Conservation (phyloP, 2,888 invertebrate species). For the Siphlonurus alternatus region DNA sequence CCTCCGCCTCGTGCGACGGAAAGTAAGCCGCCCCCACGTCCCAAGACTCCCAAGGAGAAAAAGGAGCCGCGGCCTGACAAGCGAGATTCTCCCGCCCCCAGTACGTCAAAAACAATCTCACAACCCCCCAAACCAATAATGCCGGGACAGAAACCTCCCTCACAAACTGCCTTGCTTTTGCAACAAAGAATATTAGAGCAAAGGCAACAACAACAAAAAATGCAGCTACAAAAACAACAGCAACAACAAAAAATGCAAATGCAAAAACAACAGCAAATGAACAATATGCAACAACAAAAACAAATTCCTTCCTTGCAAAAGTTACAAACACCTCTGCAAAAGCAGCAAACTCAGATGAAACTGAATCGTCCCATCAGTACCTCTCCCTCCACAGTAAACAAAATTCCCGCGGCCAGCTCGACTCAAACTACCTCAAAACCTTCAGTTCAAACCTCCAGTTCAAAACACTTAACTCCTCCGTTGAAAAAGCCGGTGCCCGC, state of each 20-base stretch:
- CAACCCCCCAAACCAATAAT: neutral
- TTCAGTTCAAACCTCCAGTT: neutral
- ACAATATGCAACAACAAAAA: neutral
- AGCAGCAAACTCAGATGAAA: neutral
- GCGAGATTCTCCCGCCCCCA: neutral
- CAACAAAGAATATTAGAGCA: neutral
- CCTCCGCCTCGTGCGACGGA: neutral
- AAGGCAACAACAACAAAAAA: neutral
- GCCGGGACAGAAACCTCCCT: neutral
- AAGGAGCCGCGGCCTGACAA: neutral
- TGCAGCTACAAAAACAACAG: neutral
- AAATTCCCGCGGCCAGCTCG: neutral
- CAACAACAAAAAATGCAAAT: neutral
- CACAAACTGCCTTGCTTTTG: neutral
- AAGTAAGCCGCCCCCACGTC: neutral
- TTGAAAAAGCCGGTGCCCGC: neutral
- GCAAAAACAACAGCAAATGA: neutral
- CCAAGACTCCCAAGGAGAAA: slow-evolving; percentile 1
- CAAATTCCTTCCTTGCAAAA: neutral
- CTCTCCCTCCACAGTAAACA: neutral
- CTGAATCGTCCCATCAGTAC: neutral
- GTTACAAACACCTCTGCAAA: neutral
- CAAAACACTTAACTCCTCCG: neutral
- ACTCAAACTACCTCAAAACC: neutral
- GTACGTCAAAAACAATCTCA: neutral